Conservation (phyloP, 2,113 vertebrate species). For the Rhinolophus sinicus region DNA sequence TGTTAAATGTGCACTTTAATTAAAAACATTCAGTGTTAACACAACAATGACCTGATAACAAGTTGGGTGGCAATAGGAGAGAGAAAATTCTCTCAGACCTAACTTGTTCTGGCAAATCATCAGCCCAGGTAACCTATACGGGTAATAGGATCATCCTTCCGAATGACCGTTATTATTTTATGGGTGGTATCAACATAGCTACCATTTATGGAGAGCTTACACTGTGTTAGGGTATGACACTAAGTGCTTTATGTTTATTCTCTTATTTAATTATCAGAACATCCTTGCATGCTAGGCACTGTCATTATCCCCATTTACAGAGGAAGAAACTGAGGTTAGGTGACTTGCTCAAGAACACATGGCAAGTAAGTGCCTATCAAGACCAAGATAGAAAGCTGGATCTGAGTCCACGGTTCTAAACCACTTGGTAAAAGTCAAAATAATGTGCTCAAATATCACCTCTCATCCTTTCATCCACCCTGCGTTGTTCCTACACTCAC, state of each 20-base stretch:
- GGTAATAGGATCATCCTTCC: not conserved
- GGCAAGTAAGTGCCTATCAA: not conserved
- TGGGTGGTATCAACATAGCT: not conserved
- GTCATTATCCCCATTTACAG: not conserved
- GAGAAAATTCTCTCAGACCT: not conserved
- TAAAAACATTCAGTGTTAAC: not conserved
- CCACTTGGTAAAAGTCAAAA: not conserved
- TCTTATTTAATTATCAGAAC: not conserved
- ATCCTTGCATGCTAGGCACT: not conserved
- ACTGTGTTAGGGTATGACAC: not conserved
- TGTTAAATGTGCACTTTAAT: not conserved
- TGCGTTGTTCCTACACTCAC: not conserved
- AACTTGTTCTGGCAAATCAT: not conserved
- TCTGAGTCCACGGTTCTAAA: not conserved
- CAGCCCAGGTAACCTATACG: not conserved
- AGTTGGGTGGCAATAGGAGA: not conserved
- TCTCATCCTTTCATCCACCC: not conserved
- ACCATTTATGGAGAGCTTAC: not conserved
- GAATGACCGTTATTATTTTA: not conserved
- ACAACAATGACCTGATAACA: not conserved
- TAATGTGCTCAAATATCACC: not conserved
- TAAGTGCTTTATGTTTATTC: not conserved
- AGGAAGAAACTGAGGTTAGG: not conserved
- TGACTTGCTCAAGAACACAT: not conserved
- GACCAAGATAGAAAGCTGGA: not conserved